Conservation (phyloP, 2,888 invertebrate genomes). For the Drosophila falleni region DNA sequence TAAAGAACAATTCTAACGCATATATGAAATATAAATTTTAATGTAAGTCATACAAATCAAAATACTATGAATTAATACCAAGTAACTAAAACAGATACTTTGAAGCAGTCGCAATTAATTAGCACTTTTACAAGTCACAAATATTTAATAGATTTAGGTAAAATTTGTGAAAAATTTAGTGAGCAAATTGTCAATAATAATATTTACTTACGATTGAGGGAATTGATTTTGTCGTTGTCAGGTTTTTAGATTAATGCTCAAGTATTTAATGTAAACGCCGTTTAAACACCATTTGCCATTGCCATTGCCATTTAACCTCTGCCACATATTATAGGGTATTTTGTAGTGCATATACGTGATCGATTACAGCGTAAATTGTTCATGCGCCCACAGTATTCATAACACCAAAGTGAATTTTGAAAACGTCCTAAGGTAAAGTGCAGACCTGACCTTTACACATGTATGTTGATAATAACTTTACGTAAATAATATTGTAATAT, state of each 20-base stretch:
- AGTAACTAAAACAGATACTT: constrained; percentile 28
- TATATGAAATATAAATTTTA: constrained; percentile 42
- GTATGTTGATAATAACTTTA: constrained; percentile 54
- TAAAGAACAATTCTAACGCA: constrained; percentile 16
- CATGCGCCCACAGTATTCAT: constrained; percentile 52
- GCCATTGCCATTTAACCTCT: constrained; percentile 17
- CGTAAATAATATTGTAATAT: constrained; percentile 37
- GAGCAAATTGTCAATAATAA: constrained; percentile 24
- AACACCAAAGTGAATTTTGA: constrained; percentile 71
- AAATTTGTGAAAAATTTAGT: background rate
- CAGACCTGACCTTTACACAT: constrained; percentile 39
- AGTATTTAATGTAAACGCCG: constrained; percentile 29
- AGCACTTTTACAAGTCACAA: constrained; percentile 21
- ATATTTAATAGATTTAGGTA: background rate
- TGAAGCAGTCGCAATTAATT: constrained; percentile 31
- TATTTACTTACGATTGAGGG: constrained; percentile 18
- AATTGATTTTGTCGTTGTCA: constrained; percentile 33
- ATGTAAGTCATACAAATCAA: constrained; percentile 35
- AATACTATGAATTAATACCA: constrained; percentile 31
- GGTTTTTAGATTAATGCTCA: constrained; percentile 33
- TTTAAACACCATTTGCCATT: constrained; percentile 8
- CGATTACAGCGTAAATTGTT: constrained; percentile 23
- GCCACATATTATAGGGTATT: constrained; percentile 29
- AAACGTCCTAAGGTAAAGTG: constrained; percentile 31
- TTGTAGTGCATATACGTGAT: constrained; percentile 30